These are phyloP conservation scores for Psephotus haematonotus DNA, from an alignment of 2,113 vertebrate genomes.

Conservation along the genomic window DNA sequence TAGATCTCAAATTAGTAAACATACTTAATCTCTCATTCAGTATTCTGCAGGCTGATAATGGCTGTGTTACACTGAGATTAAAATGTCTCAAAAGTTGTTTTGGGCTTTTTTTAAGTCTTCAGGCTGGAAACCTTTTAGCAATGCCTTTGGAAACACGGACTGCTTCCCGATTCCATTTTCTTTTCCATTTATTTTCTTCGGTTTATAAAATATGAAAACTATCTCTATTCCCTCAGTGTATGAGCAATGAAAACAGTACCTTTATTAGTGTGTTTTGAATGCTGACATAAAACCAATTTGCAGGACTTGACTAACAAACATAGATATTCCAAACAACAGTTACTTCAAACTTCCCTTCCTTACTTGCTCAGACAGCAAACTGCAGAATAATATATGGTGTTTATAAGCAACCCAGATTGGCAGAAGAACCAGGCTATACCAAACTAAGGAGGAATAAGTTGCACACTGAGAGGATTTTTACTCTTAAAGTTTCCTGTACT, in stretches of 20 bases:
- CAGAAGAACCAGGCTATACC: neutral
- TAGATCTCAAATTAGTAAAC: constrained; percentile 2
- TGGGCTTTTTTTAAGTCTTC: neutral
- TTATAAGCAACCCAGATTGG: neutral
- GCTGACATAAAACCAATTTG: neutral
- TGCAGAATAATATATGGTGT: neutral
- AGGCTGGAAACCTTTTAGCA: neutral
- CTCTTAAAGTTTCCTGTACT: neutral
- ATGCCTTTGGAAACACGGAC: neutral
- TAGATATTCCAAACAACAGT: neutral
- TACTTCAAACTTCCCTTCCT: neutral
- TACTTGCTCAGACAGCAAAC: neutral
- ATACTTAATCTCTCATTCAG: neutral
- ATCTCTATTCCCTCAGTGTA: neutral
- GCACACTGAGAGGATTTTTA: neutral
- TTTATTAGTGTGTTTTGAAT: neutral
- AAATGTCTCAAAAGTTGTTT: neutral
- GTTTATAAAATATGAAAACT: neutral
- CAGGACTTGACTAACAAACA: neutral
- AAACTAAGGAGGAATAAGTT: neutral
- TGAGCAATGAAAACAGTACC: neutral
- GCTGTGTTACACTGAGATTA: neutral
- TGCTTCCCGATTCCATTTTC: neutral
- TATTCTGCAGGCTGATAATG: neutral
- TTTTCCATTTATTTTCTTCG: neutral